Evolutionary conservation across 2,888 invertebrate genomes (phyloP).

Genomic region (Pristionchus fissidentatus): DNA sequence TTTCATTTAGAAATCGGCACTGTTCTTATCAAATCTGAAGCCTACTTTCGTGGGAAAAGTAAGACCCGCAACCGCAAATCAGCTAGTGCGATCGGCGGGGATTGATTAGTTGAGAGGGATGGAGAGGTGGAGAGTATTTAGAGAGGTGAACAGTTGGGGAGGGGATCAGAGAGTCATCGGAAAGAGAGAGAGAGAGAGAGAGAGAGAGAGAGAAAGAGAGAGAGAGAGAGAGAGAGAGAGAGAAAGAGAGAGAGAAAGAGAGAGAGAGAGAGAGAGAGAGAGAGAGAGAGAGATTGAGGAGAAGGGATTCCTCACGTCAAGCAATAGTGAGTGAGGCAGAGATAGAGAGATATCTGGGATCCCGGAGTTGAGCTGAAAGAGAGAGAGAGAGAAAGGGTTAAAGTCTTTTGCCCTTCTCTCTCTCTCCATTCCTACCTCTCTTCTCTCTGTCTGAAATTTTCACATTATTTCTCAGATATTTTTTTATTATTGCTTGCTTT

Average conservation of each 20-base stretch:
- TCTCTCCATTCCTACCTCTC: background rate
- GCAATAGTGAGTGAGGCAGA: background rate
- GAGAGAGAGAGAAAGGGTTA: background rate
- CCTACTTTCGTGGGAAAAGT: too few relatives aligned
- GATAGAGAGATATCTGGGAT: background rate
- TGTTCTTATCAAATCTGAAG: too few relatives aligned
- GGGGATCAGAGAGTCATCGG: background rate
- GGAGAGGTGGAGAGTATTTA: background rate
- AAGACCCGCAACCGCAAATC: too few relatives aligned
- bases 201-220: background rate
- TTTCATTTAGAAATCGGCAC: too few relatives aligned
- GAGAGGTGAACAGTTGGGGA: slow-evolving; percentile 7
- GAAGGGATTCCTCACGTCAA: background rate
- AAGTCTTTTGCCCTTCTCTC: background rate
- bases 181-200: slow-evolving; percentile 13
- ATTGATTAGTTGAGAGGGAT: slow-evolving; percentile 11
- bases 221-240: slow-evolving; percentile 9
- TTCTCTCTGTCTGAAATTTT: background rate
- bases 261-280: background rate
- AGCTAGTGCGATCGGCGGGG: too few relatives aligned
- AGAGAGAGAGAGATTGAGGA: background rate
- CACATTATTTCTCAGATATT: too few relatives aligned
- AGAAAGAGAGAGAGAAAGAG: background rate
- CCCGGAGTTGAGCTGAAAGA: background rate
- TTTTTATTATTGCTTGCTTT: too few relatives aligned